A percentile compares a stretch with the other conserved stretches of the same genome.
These are phyloP conservation scores for Drosophila falleni DNA, from an alignment of 2,888 invertebrate species.

Conservation along the genomic window DNA sequence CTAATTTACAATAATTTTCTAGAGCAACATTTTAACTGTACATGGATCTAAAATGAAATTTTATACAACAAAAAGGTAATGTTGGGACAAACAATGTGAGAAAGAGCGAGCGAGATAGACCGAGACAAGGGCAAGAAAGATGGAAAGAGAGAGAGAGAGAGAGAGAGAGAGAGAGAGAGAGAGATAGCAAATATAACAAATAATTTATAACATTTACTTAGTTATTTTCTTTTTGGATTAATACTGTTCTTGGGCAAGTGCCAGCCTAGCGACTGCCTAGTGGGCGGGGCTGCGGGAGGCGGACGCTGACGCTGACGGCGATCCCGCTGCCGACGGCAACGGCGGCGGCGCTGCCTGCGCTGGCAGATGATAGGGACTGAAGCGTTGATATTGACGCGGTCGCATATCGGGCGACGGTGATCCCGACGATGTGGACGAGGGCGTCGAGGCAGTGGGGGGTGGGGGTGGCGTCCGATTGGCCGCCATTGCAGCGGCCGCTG, in stretches of 20 bases:
- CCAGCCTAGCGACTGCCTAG: slow-evolving; percentile 29
- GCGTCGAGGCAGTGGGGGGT: slow-evolving; percentile 82
- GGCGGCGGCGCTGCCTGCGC: slow-evolving; percentile 54
- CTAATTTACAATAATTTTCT: slow-evolving; percentile 66
- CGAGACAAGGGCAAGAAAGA: slow-evolving; percentile 3
- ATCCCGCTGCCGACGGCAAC: slow-evolving; percentile 48
- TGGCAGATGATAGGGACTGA: slow-evolving; percentile 84
- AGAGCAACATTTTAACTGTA: slow-evolving; percentile 63
- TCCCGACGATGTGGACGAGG: slow-evolving; percentile 85
- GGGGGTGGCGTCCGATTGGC: slow-evolving; percentile 81
- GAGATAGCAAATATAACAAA: slow-evolving; percentile 61
- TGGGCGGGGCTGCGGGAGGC: slow-evolving; percentile 74
- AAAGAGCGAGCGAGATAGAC: slow-evolving; percentile 2
- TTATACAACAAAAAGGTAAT: slow-evolving; percentile 59
- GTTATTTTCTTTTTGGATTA: slow-evolving; percentile 51
- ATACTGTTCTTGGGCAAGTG: slow-evolving; percentile 67
- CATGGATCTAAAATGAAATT: slow-evolving; percentile 44
- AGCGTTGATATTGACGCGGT: slow-evolving; percentile 84
- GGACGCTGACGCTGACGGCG: slow-evolving; percentile 44
- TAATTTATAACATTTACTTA: slow-evolving; percentile 77
- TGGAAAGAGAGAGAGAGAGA: slow-evolving; percentile 5
- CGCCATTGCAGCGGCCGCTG: slow-evolving; percentile 69
- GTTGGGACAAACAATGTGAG: slow-evolving; percentile 10
- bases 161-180: slow-evolving; percentile 5
- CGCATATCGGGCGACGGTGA: slow-evolving; percentile 85